phyloP scores from a whole-genome alignment of 2,113 vertebrate genomes.

The Mustelus asterias region DNA sequence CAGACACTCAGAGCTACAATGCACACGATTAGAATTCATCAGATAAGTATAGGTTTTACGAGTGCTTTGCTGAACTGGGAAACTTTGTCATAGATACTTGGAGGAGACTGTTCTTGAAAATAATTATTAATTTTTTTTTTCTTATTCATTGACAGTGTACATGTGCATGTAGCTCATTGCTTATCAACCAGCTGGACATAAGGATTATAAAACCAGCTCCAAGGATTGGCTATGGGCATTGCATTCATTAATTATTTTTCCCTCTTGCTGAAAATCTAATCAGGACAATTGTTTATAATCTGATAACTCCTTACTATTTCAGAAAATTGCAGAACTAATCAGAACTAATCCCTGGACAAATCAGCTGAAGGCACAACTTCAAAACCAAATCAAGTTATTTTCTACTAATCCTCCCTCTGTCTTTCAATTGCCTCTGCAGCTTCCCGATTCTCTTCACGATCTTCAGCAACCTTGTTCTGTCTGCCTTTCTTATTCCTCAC shows the following conservation, averaged over 20 bases:
- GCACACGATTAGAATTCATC: background rate
- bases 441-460: background rate
- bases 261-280: background rate
- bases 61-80: background rate
- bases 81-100: background rate
- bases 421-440: too few relatives aligned
- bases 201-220: background rate
- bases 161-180: background rate
- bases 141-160: background rate
- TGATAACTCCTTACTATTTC: background rate
- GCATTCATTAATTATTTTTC: background rate
- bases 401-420: too few relatives aligned
- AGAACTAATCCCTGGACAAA: background rate
- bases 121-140: background rate
- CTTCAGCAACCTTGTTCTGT: background rate
- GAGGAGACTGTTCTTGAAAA: background rate
- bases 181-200: background rate
- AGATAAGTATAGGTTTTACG: background rate
- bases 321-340: background rate
- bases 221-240: background rate
- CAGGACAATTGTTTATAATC: background rate
- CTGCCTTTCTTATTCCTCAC: background rate
- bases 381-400: background rate
- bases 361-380: background rate
- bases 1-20: background rate